Base-by-base conservation (phyloP, 1,140 invertebrate species). In the Zaprionus vittiger region DNA sequence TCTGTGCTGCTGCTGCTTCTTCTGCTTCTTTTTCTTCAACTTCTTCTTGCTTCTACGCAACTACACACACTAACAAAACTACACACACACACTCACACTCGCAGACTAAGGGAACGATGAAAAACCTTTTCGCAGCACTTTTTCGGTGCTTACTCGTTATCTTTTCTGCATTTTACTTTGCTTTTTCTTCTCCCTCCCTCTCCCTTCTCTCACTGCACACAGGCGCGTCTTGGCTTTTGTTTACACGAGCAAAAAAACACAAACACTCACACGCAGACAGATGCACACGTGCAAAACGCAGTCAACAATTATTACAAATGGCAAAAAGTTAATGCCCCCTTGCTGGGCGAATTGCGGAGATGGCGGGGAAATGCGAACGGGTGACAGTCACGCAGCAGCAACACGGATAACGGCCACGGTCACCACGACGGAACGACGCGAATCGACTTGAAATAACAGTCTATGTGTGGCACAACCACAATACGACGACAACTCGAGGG, bases 241-340 rank as follows among this genome's bases (percentile, higher is more conserved):
- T 52, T 52, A 52, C 47, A 52, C 47, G 20, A 22, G 20, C 17
- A 14, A 24, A 24, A 49, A 52, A 22, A 52, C 47, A 52, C 47
- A 22, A 9, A 20, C 47, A 49, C 47, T 17, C 47, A 49, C 47
- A 12, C 20, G 4, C 20, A 47, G 6, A 17, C 44, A 9, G 6
- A 7, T 5, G 9, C 17, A 22, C 9, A 52, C 41, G 22, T n/a
- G 22, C 20, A 52, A 52, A 52, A 52, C 20, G 47, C 47, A 52
- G 47, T 52, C 17, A 52, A 24, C 47, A 52, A 52, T 52, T 24
- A 52, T 22, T 11, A 22, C 17, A 52, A 52, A 52, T 24, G 47
- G 20, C 20, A 52, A 52, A 52, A 52, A 52, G 47, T 52, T 52
- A 20, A 24, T 52, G 47, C 47, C 47, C 47, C n/a, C 41, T 47